Percentiles rank a stretch among this genome's conserved stretches.
phyloP scores from a whole-genome alignment of 1,140 invertebrate species.

The Geopemphigus sp. region DNA sequence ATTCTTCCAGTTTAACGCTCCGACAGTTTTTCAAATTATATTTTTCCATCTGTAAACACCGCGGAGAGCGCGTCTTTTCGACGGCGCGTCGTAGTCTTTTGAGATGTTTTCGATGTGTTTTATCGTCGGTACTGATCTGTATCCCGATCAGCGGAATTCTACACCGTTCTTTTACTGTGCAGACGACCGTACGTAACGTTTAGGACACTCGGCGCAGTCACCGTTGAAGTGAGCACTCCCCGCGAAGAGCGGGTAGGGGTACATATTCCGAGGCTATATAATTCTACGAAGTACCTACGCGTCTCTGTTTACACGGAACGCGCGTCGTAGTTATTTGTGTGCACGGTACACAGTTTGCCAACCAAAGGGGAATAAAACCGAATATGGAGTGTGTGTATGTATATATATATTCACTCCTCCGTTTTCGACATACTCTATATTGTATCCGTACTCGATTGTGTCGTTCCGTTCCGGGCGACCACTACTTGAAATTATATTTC shows the following conservation, averaged over 20 bases:
- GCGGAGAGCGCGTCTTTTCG: background rate
- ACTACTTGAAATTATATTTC: constrained; percentile 1
- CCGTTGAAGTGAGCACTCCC: background rate
- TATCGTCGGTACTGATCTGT: constrained; percentile 16
- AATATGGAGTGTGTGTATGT: too few species aligned
- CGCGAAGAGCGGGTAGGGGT: background rate
- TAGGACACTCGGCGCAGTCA: constrained; percentile 5
- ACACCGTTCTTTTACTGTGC: constrained; percentile 7
- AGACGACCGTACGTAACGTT: background rate
- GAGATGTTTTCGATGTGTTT: constrained; percentile 13
- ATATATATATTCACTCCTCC: too few species aligned
- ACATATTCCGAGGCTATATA: constrained; percentile 4
- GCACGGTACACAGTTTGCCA: too few species aligned
- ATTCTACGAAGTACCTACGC: background rate
- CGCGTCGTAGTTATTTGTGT: too few species aligned
- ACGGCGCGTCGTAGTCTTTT: background rate
- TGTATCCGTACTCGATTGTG: too few species aligned
- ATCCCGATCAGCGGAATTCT: constrained; percentile 19
- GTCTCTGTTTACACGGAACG: background rate
- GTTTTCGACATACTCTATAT: too few species aligned
- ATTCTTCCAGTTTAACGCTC: constrained; percentile 24
- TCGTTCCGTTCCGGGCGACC: background rate
- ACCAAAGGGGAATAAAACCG: too few species aligned
- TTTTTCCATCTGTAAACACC: background rate
- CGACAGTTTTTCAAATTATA: constrained; percentile 7